Conservation (phyloP, 2,797 vertebrate species). For the Pseudocheirus occidentalis region DNA sequence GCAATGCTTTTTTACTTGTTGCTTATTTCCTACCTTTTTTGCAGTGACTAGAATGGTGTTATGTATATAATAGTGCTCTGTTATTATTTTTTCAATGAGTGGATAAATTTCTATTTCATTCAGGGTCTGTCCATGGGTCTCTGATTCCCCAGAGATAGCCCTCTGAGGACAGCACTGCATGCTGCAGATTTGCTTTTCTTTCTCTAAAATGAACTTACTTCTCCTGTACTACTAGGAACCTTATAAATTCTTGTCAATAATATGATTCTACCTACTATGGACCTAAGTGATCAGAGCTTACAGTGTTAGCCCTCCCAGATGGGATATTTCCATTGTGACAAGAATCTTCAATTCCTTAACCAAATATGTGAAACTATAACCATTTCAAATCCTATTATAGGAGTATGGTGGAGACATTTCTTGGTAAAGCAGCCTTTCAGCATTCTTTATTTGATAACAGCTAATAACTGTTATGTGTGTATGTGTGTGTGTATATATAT, state of each 20-base stretch:
- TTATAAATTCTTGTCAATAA: neutral
- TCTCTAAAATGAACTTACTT: neutral
- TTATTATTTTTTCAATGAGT: neutral
- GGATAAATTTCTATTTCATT: neutral
- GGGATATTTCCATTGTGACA: neutral
- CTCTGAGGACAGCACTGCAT: neutral
- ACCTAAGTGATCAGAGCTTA: neutral
- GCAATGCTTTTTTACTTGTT: neutral
- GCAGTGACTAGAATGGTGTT: neutral
- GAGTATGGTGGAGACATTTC: neutral
- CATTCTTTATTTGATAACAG: neutral
- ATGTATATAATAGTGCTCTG: neutral
- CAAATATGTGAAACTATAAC: neutral
- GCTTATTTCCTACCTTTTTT: neutral
- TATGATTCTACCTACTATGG: neutral
- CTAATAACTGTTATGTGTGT: too few species aligned
- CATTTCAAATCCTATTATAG: neutral
- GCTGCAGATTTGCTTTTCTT: neutral
- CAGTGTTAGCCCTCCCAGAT: neutral
- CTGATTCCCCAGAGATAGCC: neutral
- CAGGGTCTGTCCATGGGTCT: neutral
- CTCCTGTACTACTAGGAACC: neutral
- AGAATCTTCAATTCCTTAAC: neutral
- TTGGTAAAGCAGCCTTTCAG: neutral
- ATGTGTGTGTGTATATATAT: too few species aligned